Evolutionary conservation across 2,888 invertebrate species (phyloP).

Genomic region (Palloptera scutellata): DNA sequence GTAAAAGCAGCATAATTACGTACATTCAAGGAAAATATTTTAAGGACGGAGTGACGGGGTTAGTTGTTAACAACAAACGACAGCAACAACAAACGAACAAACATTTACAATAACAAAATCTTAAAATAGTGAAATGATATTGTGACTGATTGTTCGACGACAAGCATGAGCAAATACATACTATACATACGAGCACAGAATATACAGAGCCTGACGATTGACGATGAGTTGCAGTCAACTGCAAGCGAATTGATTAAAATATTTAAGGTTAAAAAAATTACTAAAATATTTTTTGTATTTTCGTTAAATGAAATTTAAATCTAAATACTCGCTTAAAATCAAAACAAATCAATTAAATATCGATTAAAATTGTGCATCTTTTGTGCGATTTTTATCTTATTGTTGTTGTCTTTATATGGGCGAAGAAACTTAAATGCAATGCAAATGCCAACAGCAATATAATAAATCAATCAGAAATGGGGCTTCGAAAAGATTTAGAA

Average conservation of each 20-base stretch:
- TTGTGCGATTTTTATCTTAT: conserved; percentile 16
- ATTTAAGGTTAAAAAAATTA: conserved; percentile 20
- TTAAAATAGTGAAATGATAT: conserved; percentile 13
- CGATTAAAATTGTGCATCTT: conserved; percentile 36
- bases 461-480: conserved; percentile 18
- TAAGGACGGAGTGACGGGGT: conserved; percentile 26
- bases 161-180: conserved; percentile 3
- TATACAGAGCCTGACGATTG: conserved; percentile 8
- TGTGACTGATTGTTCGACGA: conserved; percentile 1
- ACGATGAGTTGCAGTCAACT: neutral
- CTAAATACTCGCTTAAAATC: neutral
- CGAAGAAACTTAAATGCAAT: neutral
- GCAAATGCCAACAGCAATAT: neutral
- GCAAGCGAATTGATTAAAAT: conserved; percentile 10
- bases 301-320: neutral
- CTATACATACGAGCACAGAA: conserved; percentile 10
- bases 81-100: conserved; percentile 4
- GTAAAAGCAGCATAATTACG: too few species aligned
- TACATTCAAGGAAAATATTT: conserved; percentile 34
- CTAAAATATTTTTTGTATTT: conserved; percentile 5
- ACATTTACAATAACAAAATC: conserved; percentile 7
- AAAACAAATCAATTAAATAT: conserved; percentile 41
- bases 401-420: neutral
- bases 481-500: neutral
- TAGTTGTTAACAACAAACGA: neutral